phyloP scores from a whole-genome alignment of 1,140 invertebrate genomes.

The Magallana angulata region DNA sequence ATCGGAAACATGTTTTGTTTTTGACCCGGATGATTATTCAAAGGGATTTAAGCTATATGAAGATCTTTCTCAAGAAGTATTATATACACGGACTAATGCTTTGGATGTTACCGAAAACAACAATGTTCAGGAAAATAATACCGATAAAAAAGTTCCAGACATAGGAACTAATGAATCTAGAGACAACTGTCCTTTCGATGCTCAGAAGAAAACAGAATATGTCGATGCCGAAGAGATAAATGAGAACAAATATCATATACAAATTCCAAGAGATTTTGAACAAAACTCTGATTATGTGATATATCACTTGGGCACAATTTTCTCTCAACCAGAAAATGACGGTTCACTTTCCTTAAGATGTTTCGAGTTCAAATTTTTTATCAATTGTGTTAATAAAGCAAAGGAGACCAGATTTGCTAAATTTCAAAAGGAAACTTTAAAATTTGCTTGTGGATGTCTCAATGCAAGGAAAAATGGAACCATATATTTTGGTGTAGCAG shows the following conservation, averaged over 20 bases:
- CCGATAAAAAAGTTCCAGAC: no score
- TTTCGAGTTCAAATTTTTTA: conserved; percentile 46
- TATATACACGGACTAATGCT: no score
- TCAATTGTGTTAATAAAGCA: not conserved
- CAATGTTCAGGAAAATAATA: not conserved
- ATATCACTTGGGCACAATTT: conserved; percentile 36
- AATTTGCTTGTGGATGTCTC: conserved; percentile 49
- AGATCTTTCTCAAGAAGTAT: no score
- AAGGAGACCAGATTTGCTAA: not conserved
- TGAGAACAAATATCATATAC: not conserved
- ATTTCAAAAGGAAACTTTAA: conserved; percentile 41
- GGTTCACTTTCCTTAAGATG: conserved; percentile 10
- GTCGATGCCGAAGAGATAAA: no score
- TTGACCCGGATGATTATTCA: conserved; percentile 32
- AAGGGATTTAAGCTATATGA: not conserved
- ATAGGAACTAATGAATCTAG: no score
- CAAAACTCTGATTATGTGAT: conserved; percentile 7
- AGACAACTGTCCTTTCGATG: no score
- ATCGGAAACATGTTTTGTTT: not conserved
- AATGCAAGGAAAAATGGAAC: conserved; percentile 57
- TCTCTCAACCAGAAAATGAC: conserved; percentile 45
- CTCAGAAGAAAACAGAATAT: no score
- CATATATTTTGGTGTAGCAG: conserved; percentile 54
- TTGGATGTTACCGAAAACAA: no score
- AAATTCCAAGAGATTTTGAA: conserved; percentile 35